Percentiles rank a stretch among this genome's conserved stretches.
These are phyloP conservation scores for Opisthograptis luteolata DNA, from an alignment of 2,888 invertebrate species.

Conservation along the genomic window DNA sequence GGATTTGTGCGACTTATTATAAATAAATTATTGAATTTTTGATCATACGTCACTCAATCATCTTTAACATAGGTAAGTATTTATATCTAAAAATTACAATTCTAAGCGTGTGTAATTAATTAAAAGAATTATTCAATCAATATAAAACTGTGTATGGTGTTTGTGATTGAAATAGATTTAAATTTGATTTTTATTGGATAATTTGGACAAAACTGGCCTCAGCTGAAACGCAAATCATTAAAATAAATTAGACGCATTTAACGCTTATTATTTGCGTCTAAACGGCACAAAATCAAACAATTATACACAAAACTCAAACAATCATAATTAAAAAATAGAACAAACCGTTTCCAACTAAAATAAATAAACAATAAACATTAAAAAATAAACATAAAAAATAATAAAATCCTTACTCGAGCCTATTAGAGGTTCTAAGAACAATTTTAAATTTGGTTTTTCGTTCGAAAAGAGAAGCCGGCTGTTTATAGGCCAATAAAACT, in stretches of 20 bases:
- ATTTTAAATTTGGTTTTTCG: slow-evolving; percentile 52
- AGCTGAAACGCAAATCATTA: slow-evolving; percentile 7
- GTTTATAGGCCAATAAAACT: slow-evolving; percentile 56
- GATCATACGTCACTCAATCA: too few relatives aligned
- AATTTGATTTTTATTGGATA: not conserved
- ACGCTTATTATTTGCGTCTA: slow-evolving; percentile 14
- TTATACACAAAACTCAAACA: slow-evolving; percentile 31
- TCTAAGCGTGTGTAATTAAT: too few relatives aligned
- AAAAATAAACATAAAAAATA: slow-evolving; percentile 34
- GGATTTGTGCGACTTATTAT: too few relatives aligned
- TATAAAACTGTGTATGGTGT: too few relatives aligned
- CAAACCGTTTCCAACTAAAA: slow-evolving; percentile 48
- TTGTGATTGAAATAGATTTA: too few relatives aligned
- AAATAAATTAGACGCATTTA: slow-evolving; percentile 4
- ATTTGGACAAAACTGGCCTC: not conserved
- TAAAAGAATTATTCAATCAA: too few relatives aligned
- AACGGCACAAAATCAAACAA: slow-evolving; percentile 28
- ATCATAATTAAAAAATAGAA: slow-evolving; percentile 31
- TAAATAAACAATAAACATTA: slow-evolving; percentile 52
- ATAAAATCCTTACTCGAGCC: slow-evolving; percentile 46
- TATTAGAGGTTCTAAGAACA: slow-evolving; percentile 58
- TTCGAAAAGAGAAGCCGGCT: slow-evolving; percentile 46
- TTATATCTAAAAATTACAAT: too few relatives aligned
- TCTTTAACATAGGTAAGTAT: too few relatives aligned
- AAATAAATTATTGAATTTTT: too few relatives aligned